Evolutionary conservation across 1,140 invertebrate genomes (phyloP).

Genomic region (Pollicipes pollicipes): DNA sequence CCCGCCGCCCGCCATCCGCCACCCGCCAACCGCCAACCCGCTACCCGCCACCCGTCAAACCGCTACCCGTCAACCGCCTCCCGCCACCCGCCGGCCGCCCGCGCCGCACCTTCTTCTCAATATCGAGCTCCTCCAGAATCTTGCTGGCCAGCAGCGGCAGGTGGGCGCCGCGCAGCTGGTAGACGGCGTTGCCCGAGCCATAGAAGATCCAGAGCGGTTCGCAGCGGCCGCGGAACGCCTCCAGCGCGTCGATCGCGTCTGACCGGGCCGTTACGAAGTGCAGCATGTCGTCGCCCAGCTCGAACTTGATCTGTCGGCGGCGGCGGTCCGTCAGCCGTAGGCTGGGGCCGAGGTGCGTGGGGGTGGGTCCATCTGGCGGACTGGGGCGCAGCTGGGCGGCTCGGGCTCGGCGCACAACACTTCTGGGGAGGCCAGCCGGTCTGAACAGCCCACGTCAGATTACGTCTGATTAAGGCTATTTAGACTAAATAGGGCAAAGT

Average conservation of each 20-base stretch:
- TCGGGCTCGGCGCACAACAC: no score
- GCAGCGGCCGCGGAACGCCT: background rate
- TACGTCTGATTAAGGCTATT: no score
- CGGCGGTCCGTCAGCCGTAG: background rate
- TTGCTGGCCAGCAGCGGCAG: background rate
- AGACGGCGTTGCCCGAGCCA: background rate
- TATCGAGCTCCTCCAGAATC: background rate
- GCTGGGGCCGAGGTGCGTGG: background rate
- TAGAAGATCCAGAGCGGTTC: background rate
- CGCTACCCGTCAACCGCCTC: no score
- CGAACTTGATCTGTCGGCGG: background rate
- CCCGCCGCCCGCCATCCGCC: background rate
- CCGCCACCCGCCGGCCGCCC: no score
- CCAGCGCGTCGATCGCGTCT: background rate
- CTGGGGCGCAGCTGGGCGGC: no score
- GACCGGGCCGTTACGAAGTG: background rate
- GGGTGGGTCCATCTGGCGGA: no score
- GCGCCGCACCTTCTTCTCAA: background rate
- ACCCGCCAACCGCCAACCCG: no score
- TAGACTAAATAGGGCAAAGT: no score
- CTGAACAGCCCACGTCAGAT: no score
- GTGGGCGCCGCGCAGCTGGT: background rate
- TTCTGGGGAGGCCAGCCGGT: no score
- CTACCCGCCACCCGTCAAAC: no score
- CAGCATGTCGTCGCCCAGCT: background rate